Conservation (phyloP, 2,888 invertebrate species). For the Chrysodeixis includens region DNA sequence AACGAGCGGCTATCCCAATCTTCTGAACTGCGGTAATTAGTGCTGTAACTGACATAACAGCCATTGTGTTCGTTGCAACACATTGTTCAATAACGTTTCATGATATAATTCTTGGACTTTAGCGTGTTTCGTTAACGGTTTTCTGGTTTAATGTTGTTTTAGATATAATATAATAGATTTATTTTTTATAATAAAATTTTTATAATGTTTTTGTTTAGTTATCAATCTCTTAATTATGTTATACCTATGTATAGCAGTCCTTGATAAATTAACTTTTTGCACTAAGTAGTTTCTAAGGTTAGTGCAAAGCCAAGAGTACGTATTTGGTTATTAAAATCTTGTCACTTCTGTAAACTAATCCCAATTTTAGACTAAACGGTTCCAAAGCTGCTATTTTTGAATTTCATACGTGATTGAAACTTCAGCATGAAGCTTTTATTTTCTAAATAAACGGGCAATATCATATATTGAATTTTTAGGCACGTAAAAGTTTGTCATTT, state of each 20-base stretch:
- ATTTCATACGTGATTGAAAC: not conserved
- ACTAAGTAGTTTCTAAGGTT: too few relatives aligned
- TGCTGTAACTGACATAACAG: constrained; percentile 25
- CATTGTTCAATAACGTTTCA: constrained; percentile 30
- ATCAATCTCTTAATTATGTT: too few relatives aligned
- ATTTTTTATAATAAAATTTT: too few relatives aligned
- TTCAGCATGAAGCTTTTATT: not conserved
- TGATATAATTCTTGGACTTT: constrained; percentile 26
- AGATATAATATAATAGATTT: too few relatives aligned
- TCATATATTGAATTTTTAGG: not conserved
- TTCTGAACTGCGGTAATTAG: constrained; percentile 28
- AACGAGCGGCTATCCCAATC: constrained; percentile 9
- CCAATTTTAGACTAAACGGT: too few relatives aligned
- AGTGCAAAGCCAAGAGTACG: too few relatives aligned
- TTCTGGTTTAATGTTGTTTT: not conserved
- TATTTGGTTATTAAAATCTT: too few relatives aligned
- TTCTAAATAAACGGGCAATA: not conserved
- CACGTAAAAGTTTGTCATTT: not conserved
- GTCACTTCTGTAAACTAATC: too few relatives aligned
- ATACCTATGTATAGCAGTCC: too few relatives aligned
- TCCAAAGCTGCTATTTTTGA: too few relatives aligned
- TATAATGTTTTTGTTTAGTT: too few relatives aligned
- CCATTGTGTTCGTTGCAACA: constrained; percentile 19
- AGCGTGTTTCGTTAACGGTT: constrained; percentile 5
- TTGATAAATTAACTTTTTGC: too few relatives aligned